A percentile compares a stretch with the other conserved stretches of the same genome.
Conservation (phyloP, 2,888 invertebrate species). For the Dicranocentrus wangi region DNA sequence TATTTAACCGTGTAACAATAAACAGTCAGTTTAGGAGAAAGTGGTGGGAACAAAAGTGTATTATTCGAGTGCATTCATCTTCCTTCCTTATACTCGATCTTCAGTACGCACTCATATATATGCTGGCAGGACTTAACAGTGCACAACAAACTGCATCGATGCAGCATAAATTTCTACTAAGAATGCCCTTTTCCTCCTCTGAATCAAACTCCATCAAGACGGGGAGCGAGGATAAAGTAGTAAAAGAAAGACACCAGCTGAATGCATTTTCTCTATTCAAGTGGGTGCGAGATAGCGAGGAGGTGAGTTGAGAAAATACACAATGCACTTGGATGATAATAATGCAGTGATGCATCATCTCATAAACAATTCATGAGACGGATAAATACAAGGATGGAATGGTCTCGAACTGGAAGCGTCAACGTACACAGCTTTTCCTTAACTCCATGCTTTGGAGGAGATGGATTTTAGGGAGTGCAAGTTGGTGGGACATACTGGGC, state of each 20-base stretch:
- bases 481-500: neutral
- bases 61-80: slow-evolving; percentile 5
- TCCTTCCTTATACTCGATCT: neutral
- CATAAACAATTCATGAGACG: slow-evolving; percentile 67
- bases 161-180: too few relatives aligned
- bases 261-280: slow-evolving; percentile 26
- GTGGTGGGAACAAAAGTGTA: neutral
- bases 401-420: slow-evolving; percentile 43
- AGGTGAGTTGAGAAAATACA: slow-evolving; percentile 37
- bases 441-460: neutral
- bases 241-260: slow-evolving; percentile 7
- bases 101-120: neutral
- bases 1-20: slow-evolving; percentile 24
- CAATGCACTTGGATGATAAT: slow-evolving; percentile 57
- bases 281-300: neutral
- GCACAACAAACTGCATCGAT: too few relatives aligned
- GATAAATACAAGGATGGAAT: slow-evolving; percentile 46
- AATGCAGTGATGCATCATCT: slow-evolving; percentile 61
- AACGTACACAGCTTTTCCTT: neutral
- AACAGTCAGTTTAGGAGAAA: slow-evolving; percentile 24
- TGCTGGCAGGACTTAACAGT: neutral
- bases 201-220: slow-evolving; percentile 14
- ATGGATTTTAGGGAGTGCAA: neutral
- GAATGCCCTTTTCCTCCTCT: slow-evolving; percentile 5
- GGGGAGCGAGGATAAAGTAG: neutral